Base-by-base conservation (phyloP, 2,113 vertebrate species). In the Campylorhamphus procurvoides region DNA sequence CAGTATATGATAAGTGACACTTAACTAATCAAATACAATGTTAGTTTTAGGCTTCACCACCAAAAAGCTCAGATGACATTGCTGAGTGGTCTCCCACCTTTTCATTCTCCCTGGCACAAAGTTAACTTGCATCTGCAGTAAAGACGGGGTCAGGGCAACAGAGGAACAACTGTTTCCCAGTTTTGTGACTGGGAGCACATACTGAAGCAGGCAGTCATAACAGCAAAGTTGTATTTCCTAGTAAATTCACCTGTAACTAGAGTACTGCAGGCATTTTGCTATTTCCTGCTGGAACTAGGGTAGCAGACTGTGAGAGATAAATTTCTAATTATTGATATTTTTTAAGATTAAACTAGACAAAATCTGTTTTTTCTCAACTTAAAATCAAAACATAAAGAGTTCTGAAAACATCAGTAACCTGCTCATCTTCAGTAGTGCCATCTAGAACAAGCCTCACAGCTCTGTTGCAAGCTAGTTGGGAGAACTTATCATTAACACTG, bases 211-310 rank as follows among this genome's bases (percentile, higher is more conserved):
- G 12, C 16, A 19, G 29, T 29, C 27, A 2, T 27, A 78, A 59
- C 0, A 0, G 24, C 19, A 76, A 63, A 5, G 0, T 1, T 55
- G 3, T 42, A 24, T 52, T 93, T 50, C 63, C 10, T 73, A 35
- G 19, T 35, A 52, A 73, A 5, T 73, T 80, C 53, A 76, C n/a
- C 62, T 35, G 5, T 40, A 10, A 62, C 53, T 52, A 40, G 24
- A 53, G 28, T 22, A 40, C 11, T 23, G 58, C 12, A 27, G 49
- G 11, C 44, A 53, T 66, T 63, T 50, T 63, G 17, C 13, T 47
- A 27, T 13, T 29, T 15, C 18, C 37, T 55, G 12, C 15, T 56
- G 27, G 14, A 67, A 53, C 17, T 20, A 80, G 47, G 12, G 20
- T 9, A 55, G 17, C 3, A 83, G 37, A 33, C 7, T 28, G 5